Evolutionary conservation across 2,797 vertebrate genomes (phyloP).

Genomic region (Alfaro cultratus): DNA sequence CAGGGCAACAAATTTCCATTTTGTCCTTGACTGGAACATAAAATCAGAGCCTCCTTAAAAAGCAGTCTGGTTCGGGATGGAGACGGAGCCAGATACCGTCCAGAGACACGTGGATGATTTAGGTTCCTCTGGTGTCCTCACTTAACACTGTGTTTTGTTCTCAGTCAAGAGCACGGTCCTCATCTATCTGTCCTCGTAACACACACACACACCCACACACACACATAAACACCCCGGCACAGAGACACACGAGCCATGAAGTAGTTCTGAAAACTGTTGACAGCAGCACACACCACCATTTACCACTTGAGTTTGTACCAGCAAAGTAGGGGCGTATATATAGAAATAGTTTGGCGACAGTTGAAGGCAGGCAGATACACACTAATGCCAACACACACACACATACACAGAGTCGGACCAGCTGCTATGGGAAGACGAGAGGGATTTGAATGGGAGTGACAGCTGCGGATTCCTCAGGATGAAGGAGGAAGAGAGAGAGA

Average conservation of each 20-base stretch:
- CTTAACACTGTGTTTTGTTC: conserved; percentile 38
- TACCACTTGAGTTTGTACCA: conserved; percentile 56
- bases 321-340: conserved; percentile 61
- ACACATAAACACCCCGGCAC: conserved; percentile 11
- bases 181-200: conserved; percentile 7
- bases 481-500: conserved; percentile 55
- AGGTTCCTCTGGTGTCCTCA: conserved; percentile 40
- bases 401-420: conserved; percentile 52
- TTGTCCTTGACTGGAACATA: not conserved
- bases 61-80: conserved; percentile 14
- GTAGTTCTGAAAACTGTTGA: conserved; percentile 46
- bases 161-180: conserved; percentile 35
- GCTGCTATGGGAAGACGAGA: conserved; percentile 69
- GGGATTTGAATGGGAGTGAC: conserved; percentile 71
- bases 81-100: conserved; percentile 15
- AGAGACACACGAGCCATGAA: conserved; percentile 11
- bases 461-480: conserved; percentile 78
- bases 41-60: conserved; percentile 11
- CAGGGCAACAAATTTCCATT: not conserved
- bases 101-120: conserved; percentile 38
- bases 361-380: conserved; percentile 54
- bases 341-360: conserved; percentile 67
- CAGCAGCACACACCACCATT: conserved; percentile 57
- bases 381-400: conserved; percentile 18
- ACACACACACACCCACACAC: conserved; percentile 7